Percentiles rank a stretch among this genome's conserved stretches.
Evolutionary conservation across 2,797 vertebrate species (phyloP).

Genomic region (Ataeniobius toweri): DNA sequence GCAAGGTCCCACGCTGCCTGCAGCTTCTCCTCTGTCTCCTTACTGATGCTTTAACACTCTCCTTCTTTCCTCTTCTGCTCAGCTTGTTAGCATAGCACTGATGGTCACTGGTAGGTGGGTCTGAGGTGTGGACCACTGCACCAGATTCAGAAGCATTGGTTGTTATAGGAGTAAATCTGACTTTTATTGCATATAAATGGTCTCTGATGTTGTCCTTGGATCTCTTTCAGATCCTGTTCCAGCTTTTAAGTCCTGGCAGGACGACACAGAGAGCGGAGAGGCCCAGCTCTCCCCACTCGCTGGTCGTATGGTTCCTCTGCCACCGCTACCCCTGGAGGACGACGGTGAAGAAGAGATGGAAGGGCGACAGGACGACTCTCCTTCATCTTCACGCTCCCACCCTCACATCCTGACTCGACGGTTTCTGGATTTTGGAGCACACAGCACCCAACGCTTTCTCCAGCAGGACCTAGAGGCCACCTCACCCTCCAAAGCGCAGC

Average conservation of each 20-base stretch:
- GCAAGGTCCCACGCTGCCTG: slow-evolving; percentile 2
- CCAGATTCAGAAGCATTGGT: background rate
- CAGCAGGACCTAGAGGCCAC: slow-evolving; percentile 88
- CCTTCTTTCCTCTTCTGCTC: slow-evolving; percentile 1
- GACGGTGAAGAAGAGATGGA: slow-evolving; percentile 71
- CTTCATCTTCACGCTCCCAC: slow-evolving; percentile 76
- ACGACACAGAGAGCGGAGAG: slow-evolving; percentile 92
- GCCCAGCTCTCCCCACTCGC: slow-evolving; percentile 95
- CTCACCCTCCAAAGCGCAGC: slow-evolving; percentile 90
- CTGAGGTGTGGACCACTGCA: background rate
- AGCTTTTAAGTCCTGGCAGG: slow-evolving; percentile 96
- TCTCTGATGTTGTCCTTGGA: slow-evolving; percentile 4
- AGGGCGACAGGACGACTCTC: slow-evolving; percentile 53
- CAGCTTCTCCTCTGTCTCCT: slow-evolving; percentile 32
- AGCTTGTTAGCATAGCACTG: slow-evolving; percentile 33
- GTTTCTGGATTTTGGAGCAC: slow-evolving; percentile 91
- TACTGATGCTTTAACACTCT: slow-evolving; percentile 16
- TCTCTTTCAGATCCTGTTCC: slow-evolving; percentile 89
- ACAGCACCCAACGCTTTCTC: slow-evolving; percentile 90
- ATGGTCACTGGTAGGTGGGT: slow-evolving; percentile 1
- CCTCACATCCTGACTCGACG: slow-evolving; percentile 87
- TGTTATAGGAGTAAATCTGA: background rate
- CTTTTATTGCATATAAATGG: slow-evolving; percentile 1
- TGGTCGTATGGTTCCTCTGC: slow-evolving; percentile 91
- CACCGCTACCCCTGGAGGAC: slow-evolving; percentile 85